Conservation (phyloP, 2,797 vertebrate genomes). For the Oreonectes daqikongensis region DNA sequence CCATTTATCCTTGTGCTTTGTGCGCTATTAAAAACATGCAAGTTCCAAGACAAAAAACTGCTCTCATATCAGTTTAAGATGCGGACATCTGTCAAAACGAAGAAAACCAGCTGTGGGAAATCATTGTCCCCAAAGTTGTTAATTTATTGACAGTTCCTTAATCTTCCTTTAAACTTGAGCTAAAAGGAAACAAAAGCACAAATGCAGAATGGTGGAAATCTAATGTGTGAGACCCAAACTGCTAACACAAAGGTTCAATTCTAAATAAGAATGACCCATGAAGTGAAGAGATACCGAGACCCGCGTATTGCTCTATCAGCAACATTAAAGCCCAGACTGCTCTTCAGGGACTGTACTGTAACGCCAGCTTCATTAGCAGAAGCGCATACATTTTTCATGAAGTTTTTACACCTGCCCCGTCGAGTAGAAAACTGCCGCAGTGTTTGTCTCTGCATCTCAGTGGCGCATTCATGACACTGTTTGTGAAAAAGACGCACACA, state of each 20-base stretch:
- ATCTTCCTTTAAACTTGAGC: neutral
- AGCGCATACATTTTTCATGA: neutral
- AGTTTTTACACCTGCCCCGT: slow-evolving; percentile 9
- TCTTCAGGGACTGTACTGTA: neutral
- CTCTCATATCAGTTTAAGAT: neutral
- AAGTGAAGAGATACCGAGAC: neutral
- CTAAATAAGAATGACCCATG: neutral
- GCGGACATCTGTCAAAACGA: neutral
- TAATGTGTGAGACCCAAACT: neutral
- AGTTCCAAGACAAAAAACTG: slow-evolving; percentile 10
- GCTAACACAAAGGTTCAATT: neutral
- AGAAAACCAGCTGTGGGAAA: neutral
- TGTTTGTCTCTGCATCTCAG: slow-evolving; percentile 21
- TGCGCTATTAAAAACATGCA: slow-evolving; percentile 3
- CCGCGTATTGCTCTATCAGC: neutral
- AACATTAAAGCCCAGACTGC: neutral
- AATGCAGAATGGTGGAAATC: neutral
- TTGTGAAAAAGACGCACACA: neutral
- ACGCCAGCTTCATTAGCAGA: slow-evolving; percentile 22
- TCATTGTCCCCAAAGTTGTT: neutral
- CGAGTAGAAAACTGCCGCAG: slow-evolving; percentile 23
- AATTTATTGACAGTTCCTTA: neutral
- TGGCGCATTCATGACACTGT: neutral
- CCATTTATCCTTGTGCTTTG: neutral
- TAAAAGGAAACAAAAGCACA: neutral